Evolutionary conservation across 2,113 vertebrate genomes (phyloP), one percentile per base, ranked within the genome.

Genomic region (Elaphurus davidianus): DNA sequence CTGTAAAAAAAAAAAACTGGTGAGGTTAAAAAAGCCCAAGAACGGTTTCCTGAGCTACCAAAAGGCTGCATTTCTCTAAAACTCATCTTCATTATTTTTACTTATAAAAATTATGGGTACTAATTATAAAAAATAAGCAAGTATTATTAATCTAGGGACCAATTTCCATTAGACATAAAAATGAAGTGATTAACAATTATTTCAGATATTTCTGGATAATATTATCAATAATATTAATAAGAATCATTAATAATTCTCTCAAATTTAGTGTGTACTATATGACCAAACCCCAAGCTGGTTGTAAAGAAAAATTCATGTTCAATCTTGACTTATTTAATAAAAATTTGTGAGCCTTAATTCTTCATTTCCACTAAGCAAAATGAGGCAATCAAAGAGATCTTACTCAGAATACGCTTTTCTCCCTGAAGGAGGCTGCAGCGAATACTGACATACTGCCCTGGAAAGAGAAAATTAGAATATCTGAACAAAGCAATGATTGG

Each of bases 391-490:
- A 71, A 78, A 81, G 96, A 78, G 88, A 79, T 91, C 99, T 99
- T 99, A 99, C 99, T 99, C 99, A 95, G 98, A 98, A 91, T 98
- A 93, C 3, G 98, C 43, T 92, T 95, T 98, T 89, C 88, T 99
- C 98, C 98, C 98, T 55, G 86, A 54, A 50, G 99, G 98, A 87
- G 98, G 98, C 36, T 91, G 86, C 87, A 54, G 52, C 60, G 96
- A 57, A 97, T 76, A 97, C 11, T 16, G 6, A 0, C 87, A 87
- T 7, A 91, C 15, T 52, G 96, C 85, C n/a, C 99, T 99, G 93
- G 50, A 62, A 97, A 93, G 54, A 96, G 91, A 78, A 97, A 64
- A 33, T 74, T 2, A 90, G 52, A 93, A 59, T 54, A 76, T 71
- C 21, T 94, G 55, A 96, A 92, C 30, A 84, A 82, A 93, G 95